A percentile compares a stretch with the other conserved stretches of the same genome.
Evolutionary conservation across 2,888 invertebrate genomes (phyloP).

Genomic region (Acanthococcus lagerstroemiae): DNA sequence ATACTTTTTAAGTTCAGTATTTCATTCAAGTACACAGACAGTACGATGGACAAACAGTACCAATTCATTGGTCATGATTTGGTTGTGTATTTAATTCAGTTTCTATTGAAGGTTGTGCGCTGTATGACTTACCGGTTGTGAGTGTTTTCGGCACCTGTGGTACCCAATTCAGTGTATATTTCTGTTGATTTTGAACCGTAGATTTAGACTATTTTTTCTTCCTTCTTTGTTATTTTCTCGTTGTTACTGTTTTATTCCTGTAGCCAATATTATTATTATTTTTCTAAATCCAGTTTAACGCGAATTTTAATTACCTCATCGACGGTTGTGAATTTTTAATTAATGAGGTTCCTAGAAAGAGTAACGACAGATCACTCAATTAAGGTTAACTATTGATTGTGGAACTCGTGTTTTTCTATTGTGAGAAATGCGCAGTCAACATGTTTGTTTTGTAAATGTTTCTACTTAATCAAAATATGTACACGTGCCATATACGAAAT

Average conservation of each 20-base stretch:
- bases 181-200: not conserved
- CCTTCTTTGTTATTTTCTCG: not conserved
- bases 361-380: no score
- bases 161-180: conserved; percentile 1
- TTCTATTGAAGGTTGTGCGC: no score
- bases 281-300: conserved; percentile 2
- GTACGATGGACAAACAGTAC: no score
- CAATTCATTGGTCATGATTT: no score
- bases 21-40: no score
- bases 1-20: no score
- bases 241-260: not conserved
- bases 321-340: conserved; percentile 21
- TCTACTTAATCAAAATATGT: conserved; percentile 6
- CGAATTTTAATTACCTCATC: conserved; percentile 12
- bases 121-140: not conserved
- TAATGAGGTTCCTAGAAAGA: conserved; percentile 25
- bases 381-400: no score
- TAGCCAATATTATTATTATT: not conserved
- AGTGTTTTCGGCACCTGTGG: no score
- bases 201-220: not conserved
- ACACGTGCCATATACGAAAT: no score
- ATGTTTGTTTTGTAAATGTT: not conserved
- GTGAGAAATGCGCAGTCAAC: not conserved
- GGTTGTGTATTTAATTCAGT: no score
- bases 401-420: no score